Conservation (phyloP, 2,797 vertebrate species). For the Typhlichthys eigenmanni region DNA sequence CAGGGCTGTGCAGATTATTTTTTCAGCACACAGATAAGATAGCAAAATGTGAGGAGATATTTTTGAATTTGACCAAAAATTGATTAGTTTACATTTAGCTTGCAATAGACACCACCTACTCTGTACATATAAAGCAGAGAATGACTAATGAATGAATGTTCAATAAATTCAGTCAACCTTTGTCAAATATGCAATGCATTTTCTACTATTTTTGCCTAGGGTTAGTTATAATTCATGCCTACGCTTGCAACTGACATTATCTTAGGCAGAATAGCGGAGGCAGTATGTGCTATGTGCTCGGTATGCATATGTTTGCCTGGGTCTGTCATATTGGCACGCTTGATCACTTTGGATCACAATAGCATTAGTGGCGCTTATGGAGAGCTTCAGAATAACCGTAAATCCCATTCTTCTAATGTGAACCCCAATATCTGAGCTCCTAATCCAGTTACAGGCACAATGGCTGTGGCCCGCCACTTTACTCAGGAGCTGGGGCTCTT, state of each 20-base stretch:
- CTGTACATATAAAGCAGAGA: no score
- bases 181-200: no score
- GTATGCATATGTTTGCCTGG: slow-evolving; percentile 12
- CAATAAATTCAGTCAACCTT: no score
- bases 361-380: slow-evolving; percentile 38
- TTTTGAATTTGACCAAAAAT: no score
- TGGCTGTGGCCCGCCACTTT: slow-evolving; percentile 46
- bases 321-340: slow-evolving; percentile 11
- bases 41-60: no score
- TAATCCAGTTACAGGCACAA: slow-evolving; percentile 60
- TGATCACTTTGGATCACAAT: slow-evolving; percentile 32
- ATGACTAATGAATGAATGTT: no score
- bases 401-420: slow-evolving; percentile 35
- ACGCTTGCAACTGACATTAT: slow-evolving; percentile 5
- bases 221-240: neutral
- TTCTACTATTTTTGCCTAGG: no score
- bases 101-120: no score
- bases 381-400: slow-evolving; percentile 37
- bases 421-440: slow-evolving; percentile 58
- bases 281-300: neutral
- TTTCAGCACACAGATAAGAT: no score
- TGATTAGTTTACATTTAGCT: no score
- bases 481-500: slow-evolving; percentile 35
- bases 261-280: neutral
- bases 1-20: no score